Evolutionary conservation across 1,140 invertebrate species (phyloP).

Genomic region (Triops longicaudatus): DNA sequence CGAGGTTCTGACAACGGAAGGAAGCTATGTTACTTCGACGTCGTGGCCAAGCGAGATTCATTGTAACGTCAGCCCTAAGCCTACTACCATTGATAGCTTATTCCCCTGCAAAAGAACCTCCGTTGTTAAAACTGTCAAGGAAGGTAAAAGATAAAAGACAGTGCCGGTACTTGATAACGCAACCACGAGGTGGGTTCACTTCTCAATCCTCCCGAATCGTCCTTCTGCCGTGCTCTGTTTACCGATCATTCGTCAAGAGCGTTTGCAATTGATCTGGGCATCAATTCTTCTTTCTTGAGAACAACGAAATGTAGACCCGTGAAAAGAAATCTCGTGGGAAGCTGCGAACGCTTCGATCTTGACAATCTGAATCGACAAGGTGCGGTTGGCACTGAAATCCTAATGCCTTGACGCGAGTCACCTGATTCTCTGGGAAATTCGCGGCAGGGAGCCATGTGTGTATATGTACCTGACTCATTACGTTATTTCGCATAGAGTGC

Average conservation of each 20-base stretch:
- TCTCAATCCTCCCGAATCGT: not conserved
- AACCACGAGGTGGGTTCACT: not conserved
- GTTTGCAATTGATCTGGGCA: not conserved
- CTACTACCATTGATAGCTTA: no score
- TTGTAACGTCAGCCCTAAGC: no score
- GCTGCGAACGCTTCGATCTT: not conserved
- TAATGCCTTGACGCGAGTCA: not conserved
- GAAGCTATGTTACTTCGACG: no score
- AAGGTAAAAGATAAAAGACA: not conserved
- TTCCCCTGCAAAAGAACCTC: not conserved
- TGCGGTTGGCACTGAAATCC: not conserved
- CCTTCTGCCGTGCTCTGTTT: not conserved
- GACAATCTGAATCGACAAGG: not conserved
- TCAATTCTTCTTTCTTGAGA: not conserved
- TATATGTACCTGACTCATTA: not conserved
- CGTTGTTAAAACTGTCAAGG: not conserved
- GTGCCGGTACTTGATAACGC: not conserved
- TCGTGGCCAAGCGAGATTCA: no score
- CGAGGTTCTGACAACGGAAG: no score
- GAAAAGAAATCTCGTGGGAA: not conserved
- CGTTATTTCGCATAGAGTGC: not conserved
- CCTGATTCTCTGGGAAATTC: not conserved
- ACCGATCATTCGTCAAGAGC: not conserved
- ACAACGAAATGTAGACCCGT: not conserved
- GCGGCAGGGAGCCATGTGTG: not conserved